Evolutionary conservation across 2,888 invertebrate genomes (phyloP), one percentile per base, ranked within the genome.

Genomic region (Protophormia terraenovae): DNA sequence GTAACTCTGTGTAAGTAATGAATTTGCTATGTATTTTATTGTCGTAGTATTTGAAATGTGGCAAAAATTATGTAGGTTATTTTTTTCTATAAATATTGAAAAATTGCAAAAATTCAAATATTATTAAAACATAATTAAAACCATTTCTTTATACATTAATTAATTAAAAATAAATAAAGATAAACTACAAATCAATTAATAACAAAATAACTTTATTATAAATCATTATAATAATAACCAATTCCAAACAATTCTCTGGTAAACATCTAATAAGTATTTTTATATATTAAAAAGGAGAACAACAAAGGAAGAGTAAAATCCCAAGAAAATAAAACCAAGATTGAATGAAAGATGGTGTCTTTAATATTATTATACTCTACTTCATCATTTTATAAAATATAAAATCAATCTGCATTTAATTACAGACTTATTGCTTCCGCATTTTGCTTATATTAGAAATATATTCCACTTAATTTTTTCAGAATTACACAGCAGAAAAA

Each of bases 331-430:
- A 22, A 29, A 58, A 58, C 10, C 41, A 3, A 24, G 7, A n/a
- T 64, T 55, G 16, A 27, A 32, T 41, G 41, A 69, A 69, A 69
- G 62, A 55, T 81, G 53, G 53, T 76, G 69, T 82, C 14, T 62
- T 32, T 45, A 69, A 35, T 55, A n/a, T 55, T 69, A 29, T 50
- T 67, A 41, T 45, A 82, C 60, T 35, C 8, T 38, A 69, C 69
- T 76, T 69, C 41, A 75, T 53, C 62, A 71, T 82, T 62, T 62
- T 22, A 32, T 32, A 45, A 76, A 76, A 76, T 27, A 22, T 47
- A 64, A 82, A 82, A 73, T 78, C 82, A 85, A 85, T 85, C 78
- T 82, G 67, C 81, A 85, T 85, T 85, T 85, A 85, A 85, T 85
- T 85, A 85, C 64, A 78, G 62, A 64, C 69, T 82, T 78, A 78